phyloP scores from a whole-genome alignment of 2,888 invertebrate species.

The Cryptus armator region DNA sequence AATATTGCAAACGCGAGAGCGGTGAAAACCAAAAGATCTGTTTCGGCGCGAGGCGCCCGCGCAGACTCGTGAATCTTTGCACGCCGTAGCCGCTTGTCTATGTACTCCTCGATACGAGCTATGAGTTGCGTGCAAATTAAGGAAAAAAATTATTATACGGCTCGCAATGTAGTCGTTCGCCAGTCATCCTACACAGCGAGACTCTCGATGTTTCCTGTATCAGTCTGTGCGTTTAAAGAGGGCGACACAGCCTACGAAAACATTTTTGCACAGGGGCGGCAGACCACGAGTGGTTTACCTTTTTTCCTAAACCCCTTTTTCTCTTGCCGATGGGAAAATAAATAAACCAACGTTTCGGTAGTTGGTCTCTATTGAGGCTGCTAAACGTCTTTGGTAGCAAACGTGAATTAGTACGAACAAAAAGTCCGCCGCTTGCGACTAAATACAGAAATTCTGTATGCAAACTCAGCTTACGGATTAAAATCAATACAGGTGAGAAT shows the following conservation, averaged over 20 bases:
- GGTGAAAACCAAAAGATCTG: constrained; percentile 40
- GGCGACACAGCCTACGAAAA: neutral
- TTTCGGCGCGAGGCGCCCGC: constrained; percentile 29
- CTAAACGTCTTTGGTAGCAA: constrained; percentile 41
- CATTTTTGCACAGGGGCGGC: constrained; percentile 77
- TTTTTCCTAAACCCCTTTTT: constrained; percentile 47
- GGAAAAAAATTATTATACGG: neutral
- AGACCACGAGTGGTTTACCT: constrained; percentile 41
- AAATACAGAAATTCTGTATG: constrained; percentile 25
- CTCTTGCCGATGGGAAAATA: constrained; percentile 44
- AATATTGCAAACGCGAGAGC: constrained; percentile 71
- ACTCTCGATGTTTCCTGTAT: neutral
- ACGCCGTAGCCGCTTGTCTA: neutral
- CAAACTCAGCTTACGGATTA: constrained; percentile 10
- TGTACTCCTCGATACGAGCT: neutral
- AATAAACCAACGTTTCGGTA: constrained; percentile 64
- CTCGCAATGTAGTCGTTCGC: neutral
- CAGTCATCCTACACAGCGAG: neutral
- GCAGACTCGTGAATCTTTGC: constrained; percentile 29
- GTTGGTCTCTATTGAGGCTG: constrained; percentile 57
- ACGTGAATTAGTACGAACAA: constrained; percentile 58
- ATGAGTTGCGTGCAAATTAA: neutral
- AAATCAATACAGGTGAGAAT: constrained; percentile 31
- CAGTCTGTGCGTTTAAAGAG: neutral
- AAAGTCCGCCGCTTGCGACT: constrained; percentile 10